Percentiles rank a stretch among this genome's conserved stretches.
These are phyloP conservation scores for Pseudococcus viburni DNA, from an alignment of 2,888 invertebrate species.

Conservation along the genomic window DNA sequence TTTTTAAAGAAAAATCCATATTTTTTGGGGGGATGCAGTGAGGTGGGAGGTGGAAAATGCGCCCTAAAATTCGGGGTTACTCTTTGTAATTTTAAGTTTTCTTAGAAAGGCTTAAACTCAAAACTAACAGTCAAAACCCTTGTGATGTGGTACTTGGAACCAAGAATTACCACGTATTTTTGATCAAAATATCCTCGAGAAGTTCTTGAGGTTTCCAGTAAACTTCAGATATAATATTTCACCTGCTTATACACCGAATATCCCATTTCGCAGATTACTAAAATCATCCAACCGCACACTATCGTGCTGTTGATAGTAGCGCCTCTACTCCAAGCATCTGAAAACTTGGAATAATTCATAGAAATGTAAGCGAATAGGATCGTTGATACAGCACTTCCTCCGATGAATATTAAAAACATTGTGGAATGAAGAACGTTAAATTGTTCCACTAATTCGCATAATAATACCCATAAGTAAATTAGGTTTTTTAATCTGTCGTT, in stretches of 20 bases:
- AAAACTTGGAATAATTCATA: neutral
- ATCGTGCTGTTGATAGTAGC: neutral
- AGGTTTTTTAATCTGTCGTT: neutral
- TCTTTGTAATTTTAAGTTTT: too few species aligned
- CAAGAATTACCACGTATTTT: too few species aligned
- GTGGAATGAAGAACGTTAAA: neutral
- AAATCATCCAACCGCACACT: neutral
- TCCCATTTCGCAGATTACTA: neutral
- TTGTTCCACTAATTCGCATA: neutral
- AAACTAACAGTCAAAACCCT: too few species aligned
- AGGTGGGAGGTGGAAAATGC: too few species aligned
- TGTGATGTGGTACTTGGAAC: too few species aligned
- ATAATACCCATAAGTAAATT: neutral
- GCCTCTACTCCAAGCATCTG: neutral
- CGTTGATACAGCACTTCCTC: neutral
- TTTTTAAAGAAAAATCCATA: too few species aligned
- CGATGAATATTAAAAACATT: neutral
- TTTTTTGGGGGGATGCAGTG: too few species aligned
- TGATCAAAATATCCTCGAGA: neutral
- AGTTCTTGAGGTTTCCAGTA: neutral
- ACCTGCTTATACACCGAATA: constrained; percentile 11
- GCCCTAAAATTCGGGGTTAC: too few species aligned
- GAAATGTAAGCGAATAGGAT: neutral
- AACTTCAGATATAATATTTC: neutral
- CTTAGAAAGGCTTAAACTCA: too few species aligned